A percentile compares a stretch with the other conserved stretches of the same genome.
Conservation (phyloP, 2,888 invertebrate species). For the Caenorhabditis sp. region DNA sequence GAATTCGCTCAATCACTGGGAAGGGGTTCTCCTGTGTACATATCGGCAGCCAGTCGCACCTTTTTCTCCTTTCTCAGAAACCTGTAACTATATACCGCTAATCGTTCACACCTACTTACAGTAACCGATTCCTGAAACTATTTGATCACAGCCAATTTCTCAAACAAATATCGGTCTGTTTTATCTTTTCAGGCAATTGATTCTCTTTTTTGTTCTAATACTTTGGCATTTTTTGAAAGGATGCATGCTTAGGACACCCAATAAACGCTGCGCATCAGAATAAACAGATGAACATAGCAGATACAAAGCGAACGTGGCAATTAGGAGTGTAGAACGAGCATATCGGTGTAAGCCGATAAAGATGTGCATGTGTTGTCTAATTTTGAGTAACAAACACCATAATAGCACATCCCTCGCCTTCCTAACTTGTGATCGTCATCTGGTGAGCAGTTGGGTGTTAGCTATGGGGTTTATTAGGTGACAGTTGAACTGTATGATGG, state of each 20-base stretch:
- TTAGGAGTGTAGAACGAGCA: slow-evolving; percentile 15
- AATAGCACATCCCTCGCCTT: slow-evolving; percentile 24
- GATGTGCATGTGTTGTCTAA: slow-evolving; percentile 50
- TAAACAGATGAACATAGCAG: not conserved
- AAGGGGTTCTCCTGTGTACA: too few relatives aligned
- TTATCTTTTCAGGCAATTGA: slow-evolving; percentile 3
- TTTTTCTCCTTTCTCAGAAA: slow-evolving; percentile 1
- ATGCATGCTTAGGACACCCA: slow-evolving; percentile 30
- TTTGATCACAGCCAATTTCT: not conserved
- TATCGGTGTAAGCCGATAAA: slow-evolving; percentile 56
- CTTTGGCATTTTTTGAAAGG: slow-evolving; percentile 32
- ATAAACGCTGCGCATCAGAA: slow-evolving; percentile 7
- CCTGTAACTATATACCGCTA: slow-evolving; percentile 1
- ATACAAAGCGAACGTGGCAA: slow-evolving; percentile 10
- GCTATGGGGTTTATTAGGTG: not conserved
- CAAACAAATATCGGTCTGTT: slow-evolving; percentile 45
- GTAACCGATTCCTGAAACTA: slow-evolving; percentile 41
- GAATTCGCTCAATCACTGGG: too few relatives aligned
- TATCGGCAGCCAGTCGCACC: slow-evolving; percentile 1
- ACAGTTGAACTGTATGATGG: slow-evolving; percentile 34
- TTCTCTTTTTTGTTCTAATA: slow-evolving; percentile 30
- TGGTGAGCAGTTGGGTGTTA: slow-evolving; percentile 39
- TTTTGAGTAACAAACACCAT: slow-evolving; percentile 52
- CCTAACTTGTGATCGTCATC: slow-evolving; percentile 42
- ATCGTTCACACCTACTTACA: slow-evolving; percentile 53